These are phyloP conservation scores for Cynocephalus volans DNA, from an alignment of 2,113 vertebrate species.

Conservation along the genomic window DNA sequence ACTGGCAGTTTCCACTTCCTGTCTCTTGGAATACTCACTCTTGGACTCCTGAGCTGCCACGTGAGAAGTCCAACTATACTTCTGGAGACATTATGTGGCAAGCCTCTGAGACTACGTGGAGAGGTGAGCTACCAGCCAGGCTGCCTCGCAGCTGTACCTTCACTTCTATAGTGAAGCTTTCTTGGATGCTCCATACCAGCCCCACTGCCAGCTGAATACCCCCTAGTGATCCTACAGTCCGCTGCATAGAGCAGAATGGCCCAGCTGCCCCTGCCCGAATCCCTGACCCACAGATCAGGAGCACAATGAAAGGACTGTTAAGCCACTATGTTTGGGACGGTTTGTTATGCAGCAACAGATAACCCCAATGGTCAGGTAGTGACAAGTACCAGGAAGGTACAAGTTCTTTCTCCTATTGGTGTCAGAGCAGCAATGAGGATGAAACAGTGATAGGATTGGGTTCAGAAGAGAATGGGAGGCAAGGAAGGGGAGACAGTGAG, in stretches of 20 bases:
- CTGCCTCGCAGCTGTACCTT: neutral
- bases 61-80: rapidly evolving
- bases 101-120: neutral
- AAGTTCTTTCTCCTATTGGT: no score
- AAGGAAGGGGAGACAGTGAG: neutral
- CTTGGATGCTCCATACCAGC: neutral
- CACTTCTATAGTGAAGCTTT: neutral
- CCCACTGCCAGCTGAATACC: neutral
- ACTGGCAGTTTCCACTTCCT: neutral
- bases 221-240: neutral
- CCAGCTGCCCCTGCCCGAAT: neutral
- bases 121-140: neutral
- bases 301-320: neutral
- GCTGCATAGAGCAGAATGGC: neutral
- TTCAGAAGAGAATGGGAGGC: neutral
- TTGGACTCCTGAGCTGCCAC: neutral
- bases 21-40: neutral
- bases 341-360: neutral
- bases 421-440: neutral
- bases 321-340: neutral
- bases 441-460: neutral
- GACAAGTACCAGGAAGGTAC: neutral
- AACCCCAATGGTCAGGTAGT: neutral
- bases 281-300: neutral
- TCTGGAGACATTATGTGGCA: neutral